Conservation (phyloP, 1,140 invertebrate genomes). For the Pseudomyrmex flavicornis region DNA sequence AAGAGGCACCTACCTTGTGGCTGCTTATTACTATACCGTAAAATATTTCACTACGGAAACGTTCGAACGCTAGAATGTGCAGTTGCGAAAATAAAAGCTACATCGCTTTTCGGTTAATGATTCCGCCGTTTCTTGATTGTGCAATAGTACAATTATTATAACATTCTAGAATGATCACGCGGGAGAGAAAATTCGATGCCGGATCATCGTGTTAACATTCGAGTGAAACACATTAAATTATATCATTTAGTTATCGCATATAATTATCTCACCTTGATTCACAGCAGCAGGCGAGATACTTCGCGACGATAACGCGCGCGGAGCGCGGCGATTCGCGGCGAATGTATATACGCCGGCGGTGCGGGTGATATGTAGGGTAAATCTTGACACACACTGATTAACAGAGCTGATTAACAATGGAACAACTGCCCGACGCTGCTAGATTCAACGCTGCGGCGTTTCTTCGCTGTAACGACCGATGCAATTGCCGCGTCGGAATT, state of each 20-base stretch:
- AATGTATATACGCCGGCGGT: constrained; percentile 54
- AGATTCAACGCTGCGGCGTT: constrained; percentile 35
- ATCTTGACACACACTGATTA: constrained; percentile 79
- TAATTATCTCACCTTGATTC: constrained; percentile 53
- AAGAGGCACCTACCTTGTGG: too few relatives aligned
- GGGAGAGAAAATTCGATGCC: neutral
- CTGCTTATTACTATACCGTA: too few relatives aligned
- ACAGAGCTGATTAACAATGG: constrained; percentile 73
- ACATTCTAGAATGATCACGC: neutral
- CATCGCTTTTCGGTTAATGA: too few relatives aligned
- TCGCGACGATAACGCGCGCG: neutral
- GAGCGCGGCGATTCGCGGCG: neutral
- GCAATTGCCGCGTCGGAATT: too few relatives aligned
- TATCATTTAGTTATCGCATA: neutral
- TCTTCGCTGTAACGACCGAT: neutral
- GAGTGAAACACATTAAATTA: neutral
- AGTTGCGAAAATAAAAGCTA: too few relatives aligned
- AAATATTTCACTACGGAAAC: too few relatives aligned
- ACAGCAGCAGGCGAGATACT: constrained; percentile 38
- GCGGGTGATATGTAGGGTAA: constrained; percentile 70
- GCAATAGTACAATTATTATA: too few relatives aligned
- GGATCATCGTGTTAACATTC: too few relatives aligned
- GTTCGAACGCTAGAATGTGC: too few relatives aligned
- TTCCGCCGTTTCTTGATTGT: too few relatives aligned
- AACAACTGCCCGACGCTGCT: constrained; percentile 54